Percentiles rank a stretch among this genome's conserved stretches.
Conservation (phyloP, 1,140 invertebrate genomes). For the Rhagoletis pomonella region DNA sequence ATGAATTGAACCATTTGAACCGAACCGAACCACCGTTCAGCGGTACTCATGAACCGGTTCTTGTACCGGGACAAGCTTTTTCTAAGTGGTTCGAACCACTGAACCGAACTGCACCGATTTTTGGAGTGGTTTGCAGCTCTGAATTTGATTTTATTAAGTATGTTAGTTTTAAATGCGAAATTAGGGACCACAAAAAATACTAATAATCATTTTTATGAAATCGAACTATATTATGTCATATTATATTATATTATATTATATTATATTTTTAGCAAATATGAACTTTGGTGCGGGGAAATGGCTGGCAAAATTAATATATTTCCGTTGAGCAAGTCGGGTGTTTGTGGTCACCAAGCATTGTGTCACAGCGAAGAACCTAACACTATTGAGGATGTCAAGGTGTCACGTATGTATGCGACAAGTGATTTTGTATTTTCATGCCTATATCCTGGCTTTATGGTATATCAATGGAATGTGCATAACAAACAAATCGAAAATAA, state of each 20-base stretch:
- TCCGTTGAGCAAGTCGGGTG: constrained; percentile 77
- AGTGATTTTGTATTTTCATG: constrained; percentile 85
- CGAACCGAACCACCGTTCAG: no score
- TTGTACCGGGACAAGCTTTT: no score
- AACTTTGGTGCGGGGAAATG: constrained; percentile 86
- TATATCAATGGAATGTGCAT: constrained; percentile 88
- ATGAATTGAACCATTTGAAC: no score
- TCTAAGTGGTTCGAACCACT: no score
- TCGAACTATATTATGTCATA: not conserved
- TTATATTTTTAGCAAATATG: constrained; percentile 75
- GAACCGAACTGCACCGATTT: no score
- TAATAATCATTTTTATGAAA: not conserved
- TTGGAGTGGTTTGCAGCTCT: no score
- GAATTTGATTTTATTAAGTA: no score
- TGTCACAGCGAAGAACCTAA: constrained; percentile 72
- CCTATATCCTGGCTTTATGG: constrained; percentile 85
- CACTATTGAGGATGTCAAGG: constrained; percentile 76
- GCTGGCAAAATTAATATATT: constrained; percentile 85
- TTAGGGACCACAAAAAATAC: not conserved
- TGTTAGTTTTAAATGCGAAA: no score
- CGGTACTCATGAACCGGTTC: no score
- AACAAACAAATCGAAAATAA: constrained; percentile 83
- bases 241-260: not conserved
- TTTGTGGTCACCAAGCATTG: constrained; percentile 76
- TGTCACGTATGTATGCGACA: constrained; percentile 78